Percentiles rank a stretch among this genome's conserved stretches.
Evolutionary conservation across 2,797 vertebrate species (phyloP).

Genomic region (Platyrinchus mystaceus): DNA sequence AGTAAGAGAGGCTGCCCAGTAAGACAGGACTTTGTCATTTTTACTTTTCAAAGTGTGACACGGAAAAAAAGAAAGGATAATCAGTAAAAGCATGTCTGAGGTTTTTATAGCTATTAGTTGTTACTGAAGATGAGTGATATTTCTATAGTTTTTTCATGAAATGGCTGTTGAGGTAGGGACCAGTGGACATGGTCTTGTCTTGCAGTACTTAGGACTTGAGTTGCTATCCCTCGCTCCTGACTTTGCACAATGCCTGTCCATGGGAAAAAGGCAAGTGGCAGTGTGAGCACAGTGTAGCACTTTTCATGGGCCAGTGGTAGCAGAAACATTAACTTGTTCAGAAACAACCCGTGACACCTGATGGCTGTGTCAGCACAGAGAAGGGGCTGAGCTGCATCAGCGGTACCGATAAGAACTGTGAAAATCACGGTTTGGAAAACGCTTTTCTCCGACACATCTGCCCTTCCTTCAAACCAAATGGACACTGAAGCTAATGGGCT

Average conservation of each 20-base stretch:
- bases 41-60: background rate
- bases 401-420: background rate
- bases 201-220: background rate
- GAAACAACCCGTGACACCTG: background rate
- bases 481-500: background rate
- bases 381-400: background rate
- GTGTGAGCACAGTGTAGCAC: rapidly evolving
- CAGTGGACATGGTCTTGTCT: background rate
- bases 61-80: background rate
- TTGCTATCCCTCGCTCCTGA: background rate
- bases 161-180: background rate
- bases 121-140: background rate
- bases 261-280: background rate
- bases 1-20: background rate
- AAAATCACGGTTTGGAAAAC: background rate
- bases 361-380: background rate
- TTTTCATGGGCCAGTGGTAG: background rate
- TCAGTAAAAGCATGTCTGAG: background rate
- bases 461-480: background rate
- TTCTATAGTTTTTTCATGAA: background rate
- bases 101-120: background rate
- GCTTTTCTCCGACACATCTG: background rate
- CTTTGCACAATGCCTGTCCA: background rate
- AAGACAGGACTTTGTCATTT: background rate
- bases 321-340: background rate